These are phyloP conservation scores for Tympanuchus pallidicinctus DNA, from an alignment of 2,113 vertebrate genomes.

Conservation along the genomic window DNA sequence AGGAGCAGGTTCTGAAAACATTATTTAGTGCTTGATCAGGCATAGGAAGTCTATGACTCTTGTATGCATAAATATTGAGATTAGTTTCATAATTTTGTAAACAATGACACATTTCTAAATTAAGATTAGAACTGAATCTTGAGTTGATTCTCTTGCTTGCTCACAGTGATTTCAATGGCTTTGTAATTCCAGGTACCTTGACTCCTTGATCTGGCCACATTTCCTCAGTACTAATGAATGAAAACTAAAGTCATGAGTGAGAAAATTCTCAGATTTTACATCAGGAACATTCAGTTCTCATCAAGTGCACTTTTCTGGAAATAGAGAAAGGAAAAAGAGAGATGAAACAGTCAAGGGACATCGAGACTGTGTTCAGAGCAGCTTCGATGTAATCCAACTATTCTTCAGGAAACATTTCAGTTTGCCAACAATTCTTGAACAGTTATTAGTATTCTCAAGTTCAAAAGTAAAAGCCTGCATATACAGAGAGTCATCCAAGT, in stretches of 20 bases:
- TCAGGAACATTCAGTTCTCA: neutral
- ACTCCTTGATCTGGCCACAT: neutral
- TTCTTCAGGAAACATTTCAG: neutral
- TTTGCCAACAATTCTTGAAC: neutral
- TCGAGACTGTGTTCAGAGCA: accelerated
- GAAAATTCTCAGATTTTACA: neutral
- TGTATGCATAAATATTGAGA: neutral
- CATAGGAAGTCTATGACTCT: neutral
- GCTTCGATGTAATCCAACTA: neutral
- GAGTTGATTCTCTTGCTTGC: neutral
- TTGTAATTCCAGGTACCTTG: neutral
- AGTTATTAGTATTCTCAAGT: accelerated
- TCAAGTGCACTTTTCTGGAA: accelerated
- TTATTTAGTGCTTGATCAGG: accelerated
- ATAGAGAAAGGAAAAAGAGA: neutral
- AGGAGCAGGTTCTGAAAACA: neutral
- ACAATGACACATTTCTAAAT: neutral
- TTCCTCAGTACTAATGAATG: neutral
- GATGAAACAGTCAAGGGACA: neutral
- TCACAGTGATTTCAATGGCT: neutral
- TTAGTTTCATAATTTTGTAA: neutral
- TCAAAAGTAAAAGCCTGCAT: neutral
- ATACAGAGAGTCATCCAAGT: neutral
- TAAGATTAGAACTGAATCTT: neutral
- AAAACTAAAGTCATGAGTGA: accelerated